These are phyloP conservation scores for Limnothrissa miodon DNA, from an alignment of 2,113 vertebrate genomes.

Conservation along the genomic window DNA sequence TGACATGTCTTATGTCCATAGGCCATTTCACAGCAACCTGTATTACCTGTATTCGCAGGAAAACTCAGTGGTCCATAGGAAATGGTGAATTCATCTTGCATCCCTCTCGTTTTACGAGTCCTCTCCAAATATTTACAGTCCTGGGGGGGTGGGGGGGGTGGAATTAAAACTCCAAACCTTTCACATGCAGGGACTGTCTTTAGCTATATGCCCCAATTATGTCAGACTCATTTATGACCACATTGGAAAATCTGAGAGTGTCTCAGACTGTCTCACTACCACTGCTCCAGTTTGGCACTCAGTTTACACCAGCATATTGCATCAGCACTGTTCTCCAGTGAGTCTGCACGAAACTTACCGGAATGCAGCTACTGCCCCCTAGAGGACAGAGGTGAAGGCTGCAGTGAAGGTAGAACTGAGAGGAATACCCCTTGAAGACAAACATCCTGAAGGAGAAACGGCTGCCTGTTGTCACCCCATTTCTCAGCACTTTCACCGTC, in stretches of 20 bases:
- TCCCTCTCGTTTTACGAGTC: not conserved
- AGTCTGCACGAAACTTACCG: constrained; percentile 38
- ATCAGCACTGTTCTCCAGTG: not conserved
- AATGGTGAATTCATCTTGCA: not conserved
- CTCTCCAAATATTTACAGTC: not conserved
- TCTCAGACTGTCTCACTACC: not conserved
- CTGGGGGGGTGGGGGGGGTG: not conserved
- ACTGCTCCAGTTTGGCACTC: not conserved
- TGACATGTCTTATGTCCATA: no score
- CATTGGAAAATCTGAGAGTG: not conserved
- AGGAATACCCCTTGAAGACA: constrained; percentile 46
- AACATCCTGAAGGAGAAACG: constrained; percentile 70
- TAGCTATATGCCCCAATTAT: not conserved
- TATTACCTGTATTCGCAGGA: not conserved
- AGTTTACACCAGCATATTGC: not conserved
- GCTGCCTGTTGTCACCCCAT: constrained; percentile 57
- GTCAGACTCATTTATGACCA: not conserved
- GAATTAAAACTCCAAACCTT: not conserved
- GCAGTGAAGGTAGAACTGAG: constrained; percentile 65
- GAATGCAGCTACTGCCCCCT: constrained; percentile 44
- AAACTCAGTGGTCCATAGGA: not conserved
- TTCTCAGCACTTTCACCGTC: constrained; percentile 59
- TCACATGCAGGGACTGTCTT: not conserved
- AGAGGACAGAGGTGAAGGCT: constrained; percentile 61
- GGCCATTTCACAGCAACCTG: not conserved